These are phyloP conservation scores for Megaptera novaeangliae DNA, from an alignment of 2,113 vertebrate genomes.

Conservation along the genomic window DNA sequence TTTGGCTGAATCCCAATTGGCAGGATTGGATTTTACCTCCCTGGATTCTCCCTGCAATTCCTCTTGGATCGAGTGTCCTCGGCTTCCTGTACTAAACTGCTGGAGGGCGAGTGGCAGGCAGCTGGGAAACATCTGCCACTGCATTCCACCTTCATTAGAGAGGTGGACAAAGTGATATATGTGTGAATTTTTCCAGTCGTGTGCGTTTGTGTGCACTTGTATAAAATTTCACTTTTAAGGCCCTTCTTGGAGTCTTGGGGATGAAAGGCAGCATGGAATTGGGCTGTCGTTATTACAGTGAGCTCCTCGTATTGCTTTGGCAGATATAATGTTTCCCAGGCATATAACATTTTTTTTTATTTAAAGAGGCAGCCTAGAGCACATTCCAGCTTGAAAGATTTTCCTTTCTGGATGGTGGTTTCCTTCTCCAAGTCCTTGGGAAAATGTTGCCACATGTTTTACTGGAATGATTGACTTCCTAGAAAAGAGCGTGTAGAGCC, in stretches of 20 bases:
- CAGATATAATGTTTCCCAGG: slow-evolving; percentile 63
- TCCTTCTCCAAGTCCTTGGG: slow-evolving; percentile 48
- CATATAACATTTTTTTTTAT: slow-evolving; percentile 39
- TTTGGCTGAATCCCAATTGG: slow-evolving; percentile 47
- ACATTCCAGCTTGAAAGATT: slow-evolving; percentile 56
- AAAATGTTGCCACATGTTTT: slow-evolving; percentile 34
- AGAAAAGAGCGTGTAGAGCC: neutral
- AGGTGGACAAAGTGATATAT: slow-evolving; percentile 63
- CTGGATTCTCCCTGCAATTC: slow-evolving; percentile 1
- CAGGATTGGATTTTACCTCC: slow-evolving; percentile 58
- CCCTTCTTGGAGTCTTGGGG: slow-evolving; percentile 35
- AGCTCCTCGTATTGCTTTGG: slow-evolving; percentile 21
- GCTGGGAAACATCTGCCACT: slow-evolving; percentile 68
- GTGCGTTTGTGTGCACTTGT: slow-evolving; percentile 64
- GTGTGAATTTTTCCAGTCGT: slow-evolving; percentile 51
- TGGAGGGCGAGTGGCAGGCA: slow-evolving; percentile 28
- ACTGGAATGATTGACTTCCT: slow-evolving; percentile 11
- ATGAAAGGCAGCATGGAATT: slow-evolving; percentile 42
- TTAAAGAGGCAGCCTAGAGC: slow-evolving; percentile 54
- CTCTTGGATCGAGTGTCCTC: slow-evolving; percentile 65
- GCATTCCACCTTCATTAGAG: slow-evolving; percentile 69
- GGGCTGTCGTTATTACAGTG: slow-evolving; percentile 66
- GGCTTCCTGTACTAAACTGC: slow-evolving; percentile 56
- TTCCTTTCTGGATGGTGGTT: slow-evolving; percentile 39
- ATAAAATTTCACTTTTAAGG: slow-evolving; percentile 70